These are phyloP conservation scores for Sepioteuthis lessoniana DNA, from an alignment of 2,888 invertebrate species.

Conservation along the genomic window DNA sequence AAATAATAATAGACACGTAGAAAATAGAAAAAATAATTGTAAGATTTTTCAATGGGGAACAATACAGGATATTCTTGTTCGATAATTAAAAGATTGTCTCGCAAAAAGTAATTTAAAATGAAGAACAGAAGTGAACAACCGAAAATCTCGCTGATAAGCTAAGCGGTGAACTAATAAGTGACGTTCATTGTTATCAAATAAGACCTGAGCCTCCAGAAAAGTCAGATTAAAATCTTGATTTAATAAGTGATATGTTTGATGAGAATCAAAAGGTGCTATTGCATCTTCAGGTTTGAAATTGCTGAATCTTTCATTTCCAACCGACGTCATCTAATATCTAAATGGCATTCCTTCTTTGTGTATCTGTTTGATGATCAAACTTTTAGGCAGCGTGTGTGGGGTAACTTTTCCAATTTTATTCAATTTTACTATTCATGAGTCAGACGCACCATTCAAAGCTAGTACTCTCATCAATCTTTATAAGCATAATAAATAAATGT, in stretches of 20 bases:
- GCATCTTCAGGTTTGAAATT: not conserved
- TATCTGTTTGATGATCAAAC: too few relatives aligned
- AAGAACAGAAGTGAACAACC: not conserved
- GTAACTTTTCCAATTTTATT: too few relatives aligned
- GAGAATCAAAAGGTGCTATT: not conserved
- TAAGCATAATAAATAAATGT: too few relatives aligned
- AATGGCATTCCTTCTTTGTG: too few relatives aligned
- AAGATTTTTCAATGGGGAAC: too few relatives aligned
- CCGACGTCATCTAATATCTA: not conserved
- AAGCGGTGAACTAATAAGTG: not conserved
- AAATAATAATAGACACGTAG: too few relatives aligned
- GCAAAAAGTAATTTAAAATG: not conserved
- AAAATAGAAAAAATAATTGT: too few relatives aligned
- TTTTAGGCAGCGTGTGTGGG: too few relatives aligned
- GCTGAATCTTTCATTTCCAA: not conserved
- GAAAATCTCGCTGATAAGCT: not conserved
- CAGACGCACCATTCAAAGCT: too few relatives aligned
- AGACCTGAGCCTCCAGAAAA: not conserved
- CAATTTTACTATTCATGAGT: too few relatives aligned
- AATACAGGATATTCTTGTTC: not conserved
- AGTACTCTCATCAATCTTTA: too few relatives aligned
- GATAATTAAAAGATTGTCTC: slow-evolving; percentile 3
- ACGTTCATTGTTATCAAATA: not conserved
- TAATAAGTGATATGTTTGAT: not conserved
- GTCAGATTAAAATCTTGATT: not conserved